phyloP scores from a whole-genome alignment of 1,140 invertebrate genomes.

The Chrysopa pallens region DNA sequence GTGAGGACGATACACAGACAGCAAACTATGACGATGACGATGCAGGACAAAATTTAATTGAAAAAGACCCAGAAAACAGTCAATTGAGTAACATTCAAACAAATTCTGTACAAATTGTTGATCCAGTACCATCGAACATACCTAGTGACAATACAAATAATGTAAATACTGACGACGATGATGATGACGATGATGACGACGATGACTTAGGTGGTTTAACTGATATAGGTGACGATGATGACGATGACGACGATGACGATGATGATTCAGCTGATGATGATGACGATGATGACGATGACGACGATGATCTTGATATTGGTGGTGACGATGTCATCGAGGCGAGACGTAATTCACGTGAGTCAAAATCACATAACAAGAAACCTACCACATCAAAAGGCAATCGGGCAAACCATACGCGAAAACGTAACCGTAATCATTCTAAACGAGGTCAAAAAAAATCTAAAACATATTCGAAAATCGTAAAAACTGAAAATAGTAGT shows the following conservation, averaged over 20 bases:
- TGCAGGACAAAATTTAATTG: conserved; percentile 12
- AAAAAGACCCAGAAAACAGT: conserved; percentile 19
- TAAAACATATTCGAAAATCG: too few relatives aligned
- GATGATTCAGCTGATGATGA: conserved; percentile 51
- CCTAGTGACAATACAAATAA: conserved; percentile 14
- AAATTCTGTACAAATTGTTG: conserved; percentile 12
- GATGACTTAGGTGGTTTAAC: conserved; percentile 27
- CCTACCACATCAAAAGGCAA: conserved; percentile 19
- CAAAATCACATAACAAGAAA: conserved; percentile 38
- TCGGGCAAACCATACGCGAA: conserved; percentile 32
- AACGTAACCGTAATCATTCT: conserved; percentile 21
- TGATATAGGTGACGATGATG: conserved; percentile 28
- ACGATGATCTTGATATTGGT: conserved; percentile 40
- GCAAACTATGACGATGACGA: conserved; percentile 4
- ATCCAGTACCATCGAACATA: conserved; percentile 14
- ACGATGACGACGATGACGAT: conserved; percentile 35
- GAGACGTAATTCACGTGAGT: conserved; percentile 57
- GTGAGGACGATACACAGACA: conserved; percentile 18
- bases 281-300: conserved; percentile 55
- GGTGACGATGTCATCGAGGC: conserved; percentile 45
- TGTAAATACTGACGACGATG: conserved; percentile 35
- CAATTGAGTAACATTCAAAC: conserved; percentile 13
- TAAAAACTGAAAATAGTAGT: too few relatives aligned
- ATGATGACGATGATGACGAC: conserved; percentile 36
- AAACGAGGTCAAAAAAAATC: conserved; percentile 1